Conservation (phyloP, 2,113 vertebrate genomes). For the pig (Sus scrofa) region T2T-Sscrofa CM000812.6:156733501-156734000, state of each 20-base stretch:
- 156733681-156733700: slow-evolving; percentile 90
- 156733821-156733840: neutral
- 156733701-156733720: slow-evolving; percentile 94
- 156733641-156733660: slow-evolving; percentile 90
- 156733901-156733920: neutral
- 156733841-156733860: neutral
- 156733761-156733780: slow-evolving; percentile 93
- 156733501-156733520: no score
- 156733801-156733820: neutral
- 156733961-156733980: neutral
- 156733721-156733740: slow-evolving; percentile 95
- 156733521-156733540: accelerated
- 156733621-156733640: slow-evolving; percentile 89
- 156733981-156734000: neutral
- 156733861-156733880: neutral
- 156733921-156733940: neutral
- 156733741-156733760: slow-evolving; percentile 92
- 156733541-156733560: accelerated
- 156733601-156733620: slow-evolving; percentile 90
- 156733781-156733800: accelerated
- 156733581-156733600: slow-evolving; percentile 92
- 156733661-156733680: slow-evolving; percentile 93
- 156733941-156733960: neutral
- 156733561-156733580: neutral
- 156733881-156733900: neutral